Evolutionary conservation across 2,797 vertebrate species (phyloP).

Genomic region (Etheostoma nigrum): DNA sequence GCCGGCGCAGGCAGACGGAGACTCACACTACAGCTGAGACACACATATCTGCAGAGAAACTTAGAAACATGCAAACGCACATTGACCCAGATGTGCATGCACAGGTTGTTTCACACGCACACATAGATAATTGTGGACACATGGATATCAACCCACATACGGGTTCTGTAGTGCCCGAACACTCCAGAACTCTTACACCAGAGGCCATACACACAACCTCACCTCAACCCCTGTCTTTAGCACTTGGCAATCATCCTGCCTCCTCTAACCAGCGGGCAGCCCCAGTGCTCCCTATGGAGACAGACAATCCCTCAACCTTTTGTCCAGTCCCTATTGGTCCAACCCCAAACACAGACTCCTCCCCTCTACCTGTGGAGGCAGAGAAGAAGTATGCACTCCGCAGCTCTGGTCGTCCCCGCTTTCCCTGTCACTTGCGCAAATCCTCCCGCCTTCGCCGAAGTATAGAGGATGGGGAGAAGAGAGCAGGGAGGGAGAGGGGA

Average conservation of each 20-base stretch:
- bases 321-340: constrained; percentile 75
- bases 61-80: constrained; percentile 79
- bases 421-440: constrained; percentile 93
- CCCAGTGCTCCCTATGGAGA: constrained; percentile 60
- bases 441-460: constrained; percentile 86
- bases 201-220: constrained; percentile 75
- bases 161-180: constrained; percentile 59
- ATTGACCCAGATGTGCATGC: constrained; percentile 68
- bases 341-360: constrained; percentile 79
- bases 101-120: constrained; percentile 63
- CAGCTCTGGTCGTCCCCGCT: constrained; percentile 95
- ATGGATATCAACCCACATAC: constrained; percentile 55
- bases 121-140: constrained; percentile 81
- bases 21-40: constrained; percentile 62
- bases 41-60: constrained; percentile 74
- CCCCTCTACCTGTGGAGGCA: constrained; percentile 83
- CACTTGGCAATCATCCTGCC: constrained; percentile 70
- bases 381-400: constrained; percentile 96
- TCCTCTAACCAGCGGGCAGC: constrained; percentile 70
- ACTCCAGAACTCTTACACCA: constrained; percentile 64
- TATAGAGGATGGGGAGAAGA: constrained; percentile 79
- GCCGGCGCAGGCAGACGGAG: constrained; percentile 77
- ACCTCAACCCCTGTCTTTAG: constrained; percentile 73
- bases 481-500: constrained; percentile 69
- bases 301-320: constrained; percentile 65